Evolutionary conservation across 2,113 vertebrate genomes (phyloP), one percentile per base, ranked within the genome.

Genomic region (Cyphomyrus discorhynchus): DNA sequence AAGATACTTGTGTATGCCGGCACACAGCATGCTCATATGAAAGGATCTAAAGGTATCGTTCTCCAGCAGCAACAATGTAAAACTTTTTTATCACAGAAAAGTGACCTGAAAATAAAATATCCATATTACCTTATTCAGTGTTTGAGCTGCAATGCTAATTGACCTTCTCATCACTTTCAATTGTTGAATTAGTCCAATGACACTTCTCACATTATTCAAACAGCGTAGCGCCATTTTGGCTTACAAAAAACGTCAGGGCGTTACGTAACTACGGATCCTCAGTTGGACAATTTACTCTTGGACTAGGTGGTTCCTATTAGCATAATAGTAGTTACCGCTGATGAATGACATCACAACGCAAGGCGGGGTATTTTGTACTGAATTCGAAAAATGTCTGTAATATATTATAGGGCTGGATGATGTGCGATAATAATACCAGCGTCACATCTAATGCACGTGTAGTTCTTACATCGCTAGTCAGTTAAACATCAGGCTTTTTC

Each of bases 151-250:
- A 0, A 49, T 24, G 56, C 93, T 93, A 2, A 94, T 19, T 0
- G 24, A 5, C 83, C 92, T 92, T 70, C 13, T 56, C 0, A 88
- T 39, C 53, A 62, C 49, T 1, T 86, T 88, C 35, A 89, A 85
- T 15, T 35, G 92, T 9, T 90, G 91, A 92, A 94, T 93, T 77
- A 93, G 91, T 0, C 90, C 35, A 49, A 87, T 39, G 53, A 94
- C 42, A 47, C 10, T 87, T 62, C 90, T 93, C 8, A 92, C 19
- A 46, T 91, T 92, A 19, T 80, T 91, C 49, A 92, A 88, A 24
- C 93, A 42, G 92, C 93, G 92, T 0, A 93, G 93, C 95, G 95
- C 95, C 96, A 96, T 96, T 45, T 95, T 96, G 92, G 56, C 89
- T 8, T 39, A 35, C 31, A 5, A 47, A 86, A 86, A 39, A 5